Evolutionary conservation across 2,113 vertebrate species (phyloP).

Genomic region (Petrocephalus zakoni): DNA sequence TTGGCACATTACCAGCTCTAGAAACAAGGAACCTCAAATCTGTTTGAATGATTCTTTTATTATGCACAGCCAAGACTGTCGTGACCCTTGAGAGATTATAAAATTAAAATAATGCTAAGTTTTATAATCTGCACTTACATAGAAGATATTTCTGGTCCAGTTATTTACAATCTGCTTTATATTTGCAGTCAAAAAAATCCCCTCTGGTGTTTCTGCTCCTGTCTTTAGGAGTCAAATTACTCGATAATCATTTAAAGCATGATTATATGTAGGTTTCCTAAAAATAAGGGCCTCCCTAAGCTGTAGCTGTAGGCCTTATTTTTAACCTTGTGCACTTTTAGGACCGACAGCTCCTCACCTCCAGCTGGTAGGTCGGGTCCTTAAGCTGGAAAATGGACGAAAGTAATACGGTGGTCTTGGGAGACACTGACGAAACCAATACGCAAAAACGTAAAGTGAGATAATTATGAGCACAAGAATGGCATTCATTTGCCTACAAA

Average conservation of each 20-base stretch:
- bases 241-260: neutral
- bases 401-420: neutral
- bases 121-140: neutral
- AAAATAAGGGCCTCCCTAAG: neutral
- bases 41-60: neutral
- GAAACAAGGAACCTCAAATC: neutral
- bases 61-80: neutral
- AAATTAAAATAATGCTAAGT: neutral
- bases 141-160: neutral
- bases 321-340: neutral
- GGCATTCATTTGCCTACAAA: slow-evolving; percentile 16
- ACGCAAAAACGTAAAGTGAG: neutral
- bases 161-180: neutral
- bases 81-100: neutral
- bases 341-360: neutral
- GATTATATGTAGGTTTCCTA: neutral
- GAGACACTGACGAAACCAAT: neutral
- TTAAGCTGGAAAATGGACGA: neutral
- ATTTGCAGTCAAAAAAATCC: neutral
- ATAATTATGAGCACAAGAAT: slow-evolving; percentile 14
- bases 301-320: neutral
- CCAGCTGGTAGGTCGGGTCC: neutral
- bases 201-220: neutral
- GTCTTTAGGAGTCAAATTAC: neutral
- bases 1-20: neutral